phyloP scores from a whole-genome alignment of 1,140 invertebrate genomes.

The Drosophila gunungcola region DNA sequence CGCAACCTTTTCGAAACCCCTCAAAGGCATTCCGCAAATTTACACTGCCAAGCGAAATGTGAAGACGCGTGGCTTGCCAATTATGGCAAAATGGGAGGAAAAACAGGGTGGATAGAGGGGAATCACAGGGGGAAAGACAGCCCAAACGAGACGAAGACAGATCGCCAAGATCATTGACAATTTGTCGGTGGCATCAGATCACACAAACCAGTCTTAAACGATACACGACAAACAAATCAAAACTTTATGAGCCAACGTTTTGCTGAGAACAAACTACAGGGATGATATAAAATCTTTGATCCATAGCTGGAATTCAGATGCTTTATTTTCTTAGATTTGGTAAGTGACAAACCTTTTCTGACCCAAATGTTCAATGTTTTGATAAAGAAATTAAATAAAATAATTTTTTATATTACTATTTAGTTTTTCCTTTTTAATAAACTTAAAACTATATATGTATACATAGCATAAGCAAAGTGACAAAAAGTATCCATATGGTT shows the following conservation, averaged over 20 bases:
- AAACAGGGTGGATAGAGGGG: slow-evolving; percentile 5
- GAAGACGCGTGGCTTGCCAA: slow-evolving; percentile 70
- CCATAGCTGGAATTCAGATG: background rate
- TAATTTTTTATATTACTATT: too few species aligned
- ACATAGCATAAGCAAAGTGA: too few species aligned
- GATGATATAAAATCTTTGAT: background rate
- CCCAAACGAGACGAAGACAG: slow-evolving; percentile 43
- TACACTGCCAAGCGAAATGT: slow-evolving; percentile 36
- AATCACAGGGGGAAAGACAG: slow-evolving; percentile 10
- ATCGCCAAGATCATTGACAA: slow-evolving; percentile 55
- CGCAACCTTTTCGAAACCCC: slow-evolving; percentile 5
- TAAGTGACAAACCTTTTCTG: too few species aligned
- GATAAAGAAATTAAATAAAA: too few species aligned
- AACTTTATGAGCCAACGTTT: slow-evolving; percentile 2
- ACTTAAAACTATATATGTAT: too few species aligned
- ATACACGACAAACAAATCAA: slow-evolving; percentile 14
- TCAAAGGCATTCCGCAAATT: slow-evolving; percentile 35
- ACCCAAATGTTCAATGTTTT: too few species aligned
- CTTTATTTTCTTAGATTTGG: background rate
- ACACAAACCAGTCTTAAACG: slow-evolving; percentile 45
- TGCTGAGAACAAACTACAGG: background rate
- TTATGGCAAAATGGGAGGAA: slow-evolving; percentile 45
- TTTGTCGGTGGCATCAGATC: slow-evolving; percentile 22
- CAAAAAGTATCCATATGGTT: too few species aligned
- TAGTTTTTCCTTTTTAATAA: too few species aligned